Percentiles rank a stretch among this genome's conserved stretches.
phyloP scores from a whole-genome alignment of 2,888 invertebrate genomes.

The Heliconius hortense region DNA sequence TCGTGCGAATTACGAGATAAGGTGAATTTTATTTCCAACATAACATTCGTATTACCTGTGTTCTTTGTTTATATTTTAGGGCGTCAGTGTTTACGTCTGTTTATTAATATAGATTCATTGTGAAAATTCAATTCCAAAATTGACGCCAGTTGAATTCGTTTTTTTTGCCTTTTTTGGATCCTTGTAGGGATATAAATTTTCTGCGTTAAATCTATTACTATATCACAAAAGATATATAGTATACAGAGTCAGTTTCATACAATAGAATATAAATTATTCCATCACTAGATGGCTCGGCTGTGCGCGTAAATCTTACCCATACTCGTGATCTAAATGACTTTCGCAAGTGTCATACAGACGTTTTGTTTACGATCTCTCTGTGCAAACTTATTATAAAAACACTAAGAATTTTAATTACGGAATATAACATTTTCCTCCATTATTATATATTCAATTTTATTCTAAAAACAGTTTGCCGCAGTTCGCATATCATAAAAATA shows the following conservation, averaged over 20 bases:
- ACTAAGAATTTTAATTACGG: constrained; percentile 3
- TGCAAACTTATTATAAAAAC: constrained; percentile 8
- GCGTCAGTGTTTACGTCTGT: background rate
- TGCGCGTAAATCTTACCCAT: constrained; percentile 20
- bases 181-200: constrained; percentile 21
- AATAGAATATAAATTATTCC: constrained; percentile 29
- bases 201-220: constrained; percentile 23
- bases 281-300: constrained; percentile 23
- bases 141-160: background rate
- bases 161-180: background rate
- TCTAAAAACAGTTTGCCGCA: background rate
- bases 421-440: background rate
- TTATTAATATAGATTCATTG: background rate
- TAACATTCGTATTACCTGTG: constrained; percentile 11
- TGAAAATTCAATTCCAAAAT: constrained; percentile 2
- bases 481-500: background rate
- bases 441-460: constrained; percentile 1
- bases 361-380: constrained; percentile 11
- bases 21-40: constrained; percentile 22
- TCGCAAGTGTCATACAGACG: constrained; percentile 18
- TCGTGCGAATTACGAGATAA: constrained; percentile 33
- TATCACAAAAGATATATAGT: constrained; percentile 25
- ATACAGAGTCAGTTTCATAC: constrained; percentile 20
- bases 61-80: constrained; percentile 1
- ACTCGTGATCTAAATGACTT: constrained; percentile 20